phyloP scores from a whole-genome alignment of 2,113 vertebrate species.

The Pantherophis guttatus region DNA sequence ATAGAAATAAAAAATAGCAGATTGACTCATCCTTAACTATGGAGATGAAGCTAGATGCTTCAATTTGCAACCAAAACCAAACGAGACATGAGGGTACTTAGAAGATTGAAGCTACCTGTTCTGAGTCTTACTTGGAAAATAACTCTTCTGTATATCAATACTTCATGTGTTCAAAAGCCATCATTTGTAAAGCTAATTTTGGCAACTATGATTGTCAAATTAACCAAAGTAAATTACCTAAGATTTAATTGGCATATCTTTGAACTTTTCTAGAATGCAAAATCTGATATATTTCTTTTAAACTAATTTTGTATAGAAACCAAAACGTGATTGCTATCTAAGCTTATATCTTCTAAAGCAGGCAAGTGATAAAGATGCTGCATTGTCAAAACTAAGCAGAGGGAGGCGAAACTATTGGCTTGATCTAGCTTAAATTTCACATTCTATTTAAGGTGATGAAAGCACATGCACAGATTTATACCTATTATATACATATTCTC shows the following conservation, averaged over 20 bases:
- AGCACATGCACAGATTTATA: not conserved
- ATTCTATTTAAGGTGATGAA: not conserved
- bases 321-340: not conserved
- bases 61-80: not conserved
- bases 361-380: not conserved
- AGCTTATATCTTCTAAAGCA: not conserved
- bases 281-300: not conserved
- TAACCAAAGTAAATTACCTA: not conserved
- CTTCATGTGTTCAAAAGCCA: not conserved
- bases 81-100: not conserved
- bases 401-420: not conserved
- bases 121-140: not conserved
- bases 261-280: not conserved
- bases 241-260: not conserved
- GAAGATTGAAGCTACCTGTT: not conserved
- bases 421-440: not conserved
- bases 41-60: not conserved
- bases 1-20: not conserved
- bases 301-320: not conserved
- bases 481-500: not conserved
- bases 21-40: not conserved
- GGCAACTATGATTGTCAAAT: not conserved
- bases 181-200: not conserved
- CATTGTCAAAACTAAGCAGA: not conserved
- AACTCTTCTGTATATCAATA: not conserved